These are phyloP conservation scores for Salvelinus namaycush DNA, from an alignment of 2,113 vertebrate species.

Conservation along the genomic window DNA sequence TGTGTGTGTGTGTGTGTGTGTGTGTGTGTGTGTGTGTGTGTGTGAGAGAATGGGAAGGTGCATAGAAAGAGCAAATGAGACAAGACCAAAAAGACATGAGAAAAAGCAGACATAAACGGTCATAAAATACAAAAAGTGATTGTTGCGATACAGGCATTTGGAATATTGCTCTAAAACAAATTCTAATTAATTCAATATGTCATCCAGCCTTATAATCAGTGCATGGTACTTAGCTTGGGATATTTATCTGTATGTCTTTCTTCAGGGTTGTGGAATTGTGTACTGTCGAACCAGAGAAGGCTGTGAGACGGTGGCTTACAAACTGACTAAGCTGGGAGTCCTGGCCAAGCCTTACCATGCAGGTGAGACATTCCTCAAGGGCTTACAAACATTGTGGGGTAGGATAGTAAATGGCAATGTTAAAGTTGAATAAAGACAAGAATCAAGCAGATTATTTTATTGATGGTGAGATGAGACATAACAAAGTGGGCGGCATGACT, in stretches of 20 bases:
- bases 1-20: no score
- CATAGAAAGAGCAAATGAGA: no score
- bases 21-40: no score
- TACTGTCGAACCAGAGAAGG: conserved; percentile 94
- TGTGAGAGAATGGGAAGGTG: no score
- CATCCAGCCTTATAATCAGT: not conserved
- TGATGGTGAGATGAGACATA: not conserved
- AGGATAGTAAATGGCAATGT: not conserved
- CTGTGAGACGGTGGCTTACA: conserved; percentile 89
- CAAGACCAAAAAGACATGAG: no score
- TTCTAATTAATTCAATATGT: no score
- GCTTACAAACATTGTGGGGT: not conserved
- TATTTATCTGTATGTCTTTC: not conserved
- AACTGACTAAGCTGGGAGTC: conserved; percentile 85
- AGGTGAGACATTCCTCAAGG: conserved; percentile 71
- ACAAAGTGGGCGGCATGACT: not conserved
- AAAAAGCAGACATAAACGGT: no score
- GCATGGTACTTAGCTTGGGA: not conserved
- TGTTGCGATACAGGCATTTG: no score
- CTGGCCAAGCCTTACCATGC: conserved; percentile 91
- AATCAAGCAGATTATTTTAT: not conserved
- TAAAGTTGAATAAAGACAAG: not conserved
- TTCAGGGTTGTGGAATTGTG: conserved; percentile 91
- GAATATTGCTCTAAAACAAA: no score
- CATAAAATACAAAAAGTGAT: no score